Percentiles rank a stretch among this genome's conserved stretches.
phyloP scores from a whole-genome alignment of 2,888 invertebrate species.

The Copidosoma aretas region DNA sequence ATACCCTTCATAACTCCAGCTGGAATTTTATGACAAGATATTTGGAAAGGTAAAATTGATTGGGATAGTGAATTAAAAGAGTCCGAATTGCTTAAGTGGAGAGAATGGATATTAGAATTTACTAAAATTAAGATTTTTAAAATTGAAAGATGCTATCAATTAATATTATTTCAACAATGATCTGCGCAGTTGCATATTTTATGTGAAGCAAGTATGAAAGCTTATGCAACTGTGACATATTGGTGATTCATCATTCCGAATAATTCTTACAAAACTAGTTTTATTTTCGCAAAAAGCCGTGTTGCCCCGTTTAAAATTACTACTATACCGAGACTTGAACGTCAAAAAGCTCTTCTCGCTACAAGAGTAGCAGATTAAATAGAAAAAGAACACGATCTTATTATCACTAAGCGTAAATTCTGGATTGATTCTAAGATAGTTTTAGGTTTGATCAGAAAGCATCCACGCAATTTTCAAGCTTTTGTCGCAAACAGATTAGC shows the following conservation, averaged over 20 bases:
- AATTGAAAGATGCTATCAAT: constrained; percentile 6
- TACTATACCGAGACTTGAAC: constrained; percentile 5
- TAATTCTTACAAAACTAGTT: too few relatives aligned
- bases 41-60: neutral
- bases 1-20: neutral
- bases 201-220: neutral
- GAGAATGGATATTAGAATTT: neutral
- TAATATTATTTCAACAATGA: neutral
- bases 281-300: constrained; percentile 1
- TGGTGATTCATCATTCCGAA: neutral
- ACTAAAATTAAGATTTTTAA: neutral
- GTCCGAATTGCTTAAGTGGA: neutral
- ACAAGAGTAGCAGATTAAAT: too few relatives aligned
- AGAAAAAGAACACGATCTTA: neutral
- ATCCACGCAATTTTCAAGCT: neutral
- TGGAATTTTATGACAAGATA: neutral
- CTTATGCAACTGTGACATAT: neutral
- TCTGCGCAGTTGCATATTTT: neutral
- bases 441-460: constrained; percentile 3
- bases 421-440: constrained; percentile 9
- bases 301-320: neutral
- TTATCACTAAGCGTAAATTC: neutral
- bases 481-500: constrained; percentile 1
- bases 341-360: neutral
- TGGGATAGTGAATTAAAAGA: constrained; percentile 3